Evolutionary conservation across 30 jellyfish, hydroid and myxozoan genomes (phyloP).

Genomic region (Chironex yamaguchii): DNA sequence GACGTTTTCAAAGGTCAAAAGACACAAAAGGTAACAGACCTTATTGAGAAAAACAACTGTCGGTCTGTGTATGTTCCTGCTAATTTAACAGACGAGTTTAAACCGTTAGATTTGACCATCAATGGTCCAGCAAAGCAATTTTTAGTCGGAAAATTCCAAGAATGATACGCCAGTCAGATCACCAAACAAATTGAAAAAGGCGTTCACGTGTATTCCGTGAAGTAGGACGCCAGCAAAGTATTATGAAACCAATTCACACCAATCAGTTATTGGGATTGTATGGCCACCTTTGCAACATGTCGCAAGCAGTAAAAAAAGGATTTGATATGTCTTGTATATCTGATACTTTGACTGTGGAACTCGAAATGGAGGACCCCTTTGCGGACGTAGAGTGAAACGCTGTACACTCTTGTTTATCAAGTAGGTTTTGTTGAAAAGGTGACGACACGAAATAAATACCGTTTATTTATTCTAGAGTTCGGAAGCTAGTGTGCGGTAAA

Average conservation of each 20-base stretch:
- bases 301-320: conserved; percentile 3
- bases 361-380: conserved; percentile 47
- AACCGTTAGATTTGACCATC: conserved; percentile 36
- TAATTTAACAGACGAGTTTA: conserved; percentile 4
- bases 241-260: conserved; percentile 64
- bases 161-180: conserved; percentile 37
- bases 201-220: conserved; percentile 27
- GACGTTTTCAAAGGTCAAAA: conserved; percentile 49
- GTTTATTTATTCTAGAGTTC: too few relatives aligned
- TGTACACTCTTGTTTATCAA: too few relatives aligned
- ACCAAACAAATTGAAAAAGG: conserved; percentile 33
- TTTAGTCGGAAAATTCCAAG: conserved; percentile 12
- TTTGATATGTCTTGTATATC: conserved; percentile 34
- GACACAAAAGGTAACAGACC: too few relatives aligned
- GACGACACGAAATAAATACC: too few relatives aligned
- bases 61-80: conserved; percentile 15
- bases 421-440: too few relatives aligned
- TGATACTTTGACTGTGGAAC: conserved; percentile 17
- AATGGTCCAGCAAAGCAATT: conserved; percentile 38
- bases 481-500: too few relatives aligned
- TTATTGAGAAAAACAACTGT: conserved; percentile 5
- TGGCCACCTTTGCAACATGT: conserved; percentile 36
- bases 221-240: conserved; percentile 46
- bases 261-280: conserved; percentile 54
- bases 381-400: conserved; percentile 31